These are phyloP conservation scores for Barbus barbus DNA, from an alignment of 2,113 vertebrate genomes.

Conservation along the genomic window DNA sequence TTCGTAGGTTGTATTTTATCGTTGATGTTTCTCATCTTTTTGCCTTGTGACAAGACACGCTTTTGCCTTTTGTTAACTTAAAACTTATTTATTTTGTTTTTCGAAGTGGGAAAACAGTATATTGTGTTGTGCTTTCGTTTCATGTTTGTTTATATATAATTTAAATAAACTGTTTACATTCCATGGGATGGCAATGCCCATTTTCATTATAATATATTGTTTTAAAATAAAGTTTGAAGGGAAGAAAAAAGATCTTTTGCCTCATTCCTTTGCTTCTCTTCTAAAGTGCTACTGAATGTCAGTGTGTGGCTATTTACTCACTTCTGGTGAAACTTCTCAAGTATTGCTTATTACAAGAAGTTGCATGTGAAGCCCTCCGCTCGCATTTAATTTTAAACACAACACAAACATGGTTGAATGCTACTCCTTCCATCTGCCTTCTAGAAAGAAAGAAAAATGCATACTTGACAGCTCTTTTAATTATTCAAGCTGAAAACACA, in stretches of 20 bases:
- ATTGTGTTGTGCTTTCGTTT: constrained; percentile 66
- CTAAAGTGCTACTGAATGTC: neutral
- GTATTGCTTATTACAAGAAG: neutral
- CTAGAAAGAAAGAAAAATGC: constrained; percentile 34
- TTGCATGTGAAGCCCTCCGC: neutral
- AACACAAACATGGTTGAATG: constrained; percentile 6
- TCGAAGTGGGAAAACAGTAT: constrained; percentile 64
- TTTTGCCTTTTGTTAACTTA: constrained; percentile 76
- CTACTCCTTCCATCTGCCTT: constrained; percentile 17
- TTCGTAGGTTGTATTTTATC: neutral
- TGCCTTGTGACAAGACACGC: constrained; percentile 51
- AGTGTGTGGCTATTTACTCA: neutral
- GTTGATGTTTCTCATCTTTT: constrained; percentile 11
- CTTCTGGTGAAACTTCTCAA: neutral
- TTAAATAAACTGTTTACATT: constrained; percentile 76
- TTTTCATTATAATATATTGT: constrained; percentile 79
- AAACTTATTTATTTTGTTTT: constrained; percentile 78
- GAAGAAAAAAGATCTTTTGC: constrained; percentile 30
- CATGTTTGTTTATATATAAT: constrained; percentile 71
- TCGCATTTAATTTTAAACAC: constrained; percentile 19
- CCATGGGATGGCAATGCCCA: constrained; percentile 62
- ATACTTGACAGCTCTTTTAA: constrained; percentile 38
- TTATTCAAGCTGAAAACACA: constrained; percentile 46
- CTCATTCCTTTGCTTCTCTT: neutral
- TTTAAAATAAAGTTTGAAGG: constrained; percentile 73